Evolutionary conservation across 2,888 invertebrate genomes (phyloP).

Genomic region (Nycteola revayana): DNA sequence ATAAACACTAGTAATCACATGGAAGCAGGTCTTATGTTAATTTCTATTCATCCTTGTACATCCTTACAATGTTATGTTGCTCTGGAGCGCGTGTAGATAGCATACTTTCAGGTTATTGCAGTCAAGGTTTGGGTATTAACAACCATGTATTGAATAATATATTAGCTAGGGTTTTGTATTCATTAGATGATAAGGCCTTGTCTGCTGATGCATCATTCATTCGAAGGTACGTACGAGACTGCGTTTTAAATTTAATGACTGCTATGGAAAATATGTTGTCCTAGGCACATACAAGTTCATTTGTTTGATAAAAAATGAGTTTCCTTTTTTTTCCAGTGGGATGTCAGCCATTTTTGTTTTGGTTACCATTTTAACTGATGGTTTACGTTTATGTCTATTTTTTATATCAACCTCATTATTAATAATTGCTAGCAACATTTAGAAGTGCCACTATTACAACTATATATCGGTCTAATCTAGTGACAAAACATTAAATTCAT

Average conservation of each 20-base stretch:
- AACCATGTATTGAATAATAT: conserved; percentile 46
- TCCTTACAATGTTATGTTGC: conserved; percentile 23
- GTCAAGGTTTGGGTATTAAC: conserved; percentile 62
- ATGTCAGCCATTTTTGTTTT: too few species aligned
- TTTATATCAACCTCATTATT: too few species aligned
- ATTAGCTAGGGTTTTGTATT: conserved; percentile 28
- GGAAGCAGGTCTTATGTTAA: conserved; percentile 51
- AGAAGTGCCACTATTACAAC: too few species aligned
- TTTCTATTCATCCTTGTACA: conserved; percentile 52
- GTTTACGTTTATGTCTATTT: too few species aligned
- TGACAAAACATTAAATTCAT: too few species aligned
- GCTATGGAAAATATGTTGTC: too few species aligned
- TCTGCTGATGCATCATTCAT: conserved; percentile 41
- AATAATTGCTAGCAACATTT: too few species aligned
- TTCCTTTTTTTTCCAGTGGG: too few species aligned
- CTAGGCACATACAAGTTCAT: too few species aligned
- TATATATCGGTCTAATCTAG: too few species aligned
- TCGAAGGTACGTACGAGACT: conserved; percentile 20
- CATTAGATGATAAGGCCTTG: conserved; percentile 38
- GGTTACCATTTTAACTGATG: too few species aligned
- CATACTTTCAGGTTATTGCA: conserved; percentile 49
- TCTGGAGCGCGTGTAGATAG: conserved; percentile 23
- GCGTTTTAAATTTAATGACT: conserved; percentile 6
- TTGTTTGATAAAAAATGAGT: too few species aligned
- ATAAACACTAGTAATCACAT: conserved; percentile 34